These are phyloP conservation scores for Madoqua kirkii DNA, from an alignment of 2,113 vertebrate species.

Conservation along the genomic window DNA sequence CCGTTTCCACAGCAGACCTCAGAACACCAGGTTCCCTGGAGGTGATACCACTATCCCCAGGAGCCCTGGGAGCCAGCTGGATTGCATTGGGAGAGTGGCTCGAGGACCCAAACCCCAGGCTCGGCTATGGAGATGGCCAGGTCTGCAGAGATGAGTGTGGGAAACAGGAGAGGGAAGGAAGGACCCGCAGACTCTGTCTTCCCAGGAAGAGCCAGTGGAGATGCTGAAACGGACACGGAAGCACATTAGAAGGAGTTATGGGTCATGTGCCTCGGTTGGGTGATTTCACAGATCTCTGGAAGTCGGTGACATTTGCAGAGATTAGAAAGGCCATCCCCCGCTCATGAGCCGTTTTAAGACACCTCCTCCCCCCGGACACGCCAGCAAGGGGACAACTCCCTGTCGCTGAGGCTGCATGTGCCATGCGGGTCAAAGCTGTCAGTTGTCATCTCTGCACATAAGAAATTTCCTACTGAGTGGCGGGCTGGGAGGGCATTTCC, in stretches of 20 bases:
- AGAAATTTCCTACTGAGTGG: neutral
- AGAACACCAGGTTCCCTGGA: rapidly evolving
- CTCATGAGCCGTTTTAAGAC: neutral
- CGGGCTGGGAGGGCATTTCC: neutral
- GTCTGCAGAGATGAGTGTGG: neutral
- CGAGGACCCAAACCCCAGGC: neutral
- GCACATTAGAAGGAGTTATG: neutral
- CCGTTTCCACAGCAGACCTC: neutral
- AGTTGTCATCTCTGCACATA: rapidly evolving
- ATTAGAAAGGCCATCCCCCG: neutral
- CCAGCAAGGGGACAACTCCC: neutral
- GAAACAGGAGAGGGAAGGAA: neutral
- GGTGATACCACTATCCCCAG: neutral
- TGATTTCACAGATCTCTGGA: neutral
- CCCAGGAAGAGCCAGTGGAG: rapidly evolving
- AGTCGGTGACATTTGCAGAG: neutral
- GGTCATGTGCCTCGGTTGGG: rapidly evolving
- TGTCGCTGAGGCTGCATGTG: neutral
- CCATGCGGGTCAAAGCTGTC: rapidly evolving
- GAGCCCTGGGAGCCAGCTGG: neutral
- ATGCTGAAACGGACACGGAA: rapidly evolving
- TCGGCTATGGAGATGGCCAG: neutral
- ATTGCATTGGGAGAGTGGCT: neutral
- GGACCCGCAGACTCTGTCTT: neutral
- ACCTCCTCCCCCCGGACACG: neutral